Base-by-base conservation (phyloP, 2,888 invertebrate species). In the Ectemnius cavifrons region DNA sequence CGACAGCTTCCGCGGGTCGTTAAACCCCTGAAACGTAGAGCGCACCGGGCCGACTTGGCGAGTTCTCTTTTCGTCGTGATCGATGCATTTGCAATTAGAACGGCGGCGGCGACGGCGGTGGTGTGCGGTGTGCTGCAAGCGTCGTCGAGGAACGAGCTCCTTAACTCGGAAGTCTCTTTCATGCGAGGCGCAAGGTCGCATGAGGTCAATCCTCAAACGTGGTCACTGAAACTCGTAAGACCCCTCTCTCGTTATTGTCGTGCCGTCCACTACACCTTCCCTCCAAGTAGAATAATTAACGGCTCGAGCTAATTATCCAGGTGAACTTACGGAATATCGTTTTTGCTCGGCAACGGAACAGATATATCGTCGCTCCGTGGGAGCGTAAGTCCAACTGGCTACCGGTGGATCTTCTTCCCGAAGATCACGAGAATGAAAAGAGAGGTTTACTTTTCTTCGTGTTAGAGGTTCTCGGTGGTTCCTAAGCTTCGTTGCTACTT, bases 1-100 rank as follows among this genome's bases (percentile, higher is more conserved):
- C 79, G 81, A 81, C 81, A 81, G 81, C 79, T 81, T 81, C 75
- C 81, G 81, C 73, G 81, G 79, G 79, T 80, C 77, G 74, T 80
- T 80, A 80, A 80, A 79, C 80, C 37, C 8, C 69, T 75, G 77
- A 77, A 80, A 74, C 71, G 67, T 49, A 77, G 66, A 61, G 68
- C 78, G 70, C 14, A 59, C 61, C 58, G 52, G 57, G 61, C 20
- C 59, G 58, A 60, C 52, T 57, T 52, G 49, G 20, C 46, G 46
- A 37, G 37, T 52, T 63, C 67, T 70, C 71, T 78, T 79, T 78
- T 79, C 75, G 61, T 75, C 78, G 70, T 79, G 75, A 78, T 79
- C 73, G 75, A 68, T 75, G 75, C 75, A 78, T 75, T 65, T 72
- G 69, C 72, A 79, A 77, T 79, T 72, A 74, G 74, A 77, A 70